Evolutionary conservation across 1,140 invertebrate genomes (phyloP), one percentile per base, ranked within the genome.

Genomic region (Papilio aristodemus): DNA sequence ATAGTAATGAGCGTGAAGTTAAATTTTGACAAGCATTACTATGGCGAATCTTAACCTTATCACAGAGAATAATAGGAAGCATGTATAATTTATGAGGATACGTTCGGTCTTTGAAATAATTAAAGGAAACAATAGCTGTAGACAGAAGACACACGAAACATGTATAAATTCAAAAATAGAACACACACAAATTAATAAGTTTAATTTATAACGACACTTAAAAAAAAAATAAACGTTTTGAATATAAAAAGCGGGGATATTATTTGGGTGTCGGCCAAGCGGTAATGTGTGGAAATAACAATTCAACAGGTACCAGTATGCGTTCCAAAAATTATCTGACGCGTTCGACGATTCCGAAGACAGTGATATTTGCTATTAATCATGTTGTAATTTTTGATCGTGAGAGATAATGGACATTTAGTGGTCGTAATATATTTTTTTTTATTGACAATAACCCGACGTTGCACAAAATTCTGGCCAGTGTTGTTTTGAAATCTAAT

Each of bases 201-300:
- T 54, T 54, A 54, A 54, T 54, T 54, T 54, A 54, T 22, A 54
- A 54, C 22, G 46, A 54, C 46, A 54, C 22, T 54, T 54, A 54
- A 54, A 54, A 50, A n/a, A 50, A 22, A 50, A 54, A 54, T 54
- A 54, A 54, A 54, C 46, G 3, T 50, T 54, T 54, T 59, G 59
- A 37, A 62, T 62, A 37, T 62, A 39, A 22, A 62, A 62, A 6
- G 14, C 59, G 14, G 19, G 46, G 22, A 37, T 62, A 62, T 37
- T 38, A 62, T 62, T 62, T 62, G 59, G 59, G 36, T 38, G 27
- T 37, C 59, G 14, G 59, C 59, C 59, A 62, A 62, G 59, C 59
- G 36, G 59, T 62, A 58, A 37, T 62, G 59, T 62, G 59, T 62
- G 14, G 59, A 62, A 62, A 62, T 62, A 38, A 36, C n/a, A 62